These are phyloP conservation scores for Ornithorhynchus anatinus DNA, from an alignment of 2,113 vertebrate genomes.

Conservation along the genomic window DNA sequence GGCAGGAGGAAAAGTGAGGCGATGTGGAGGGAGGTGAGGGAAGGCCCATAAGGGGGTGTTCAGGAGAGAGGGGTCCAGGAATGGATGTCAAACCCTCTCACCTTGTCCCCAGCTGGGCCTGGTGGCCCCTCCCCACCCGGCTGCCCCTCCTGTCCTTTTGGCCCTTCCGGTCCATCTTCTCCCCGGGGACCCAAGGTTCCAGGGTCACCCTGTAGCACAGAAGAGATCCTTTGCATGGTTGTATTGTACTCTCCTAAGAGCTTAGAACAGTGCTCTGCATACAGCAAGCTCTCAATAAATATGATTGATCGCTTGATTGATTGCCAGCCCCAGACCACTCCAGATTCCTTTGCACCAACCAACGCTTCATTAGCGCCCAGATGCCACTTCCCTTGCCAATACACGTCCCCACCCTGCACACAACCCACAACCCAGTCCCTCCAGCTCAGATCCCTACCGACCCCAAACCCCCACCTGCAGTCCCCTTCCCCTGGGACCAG, in stretches of 20 bases:
- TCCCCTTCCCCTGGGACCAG: too few species aligned
- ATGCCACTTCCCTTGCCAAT: neutral
- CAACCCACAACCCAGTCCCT: neutral
- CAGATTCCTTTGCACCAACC: too few species aligned
- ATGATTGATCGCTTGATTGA: too few species aligned
- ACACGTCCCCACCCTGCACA: too few species aligned
- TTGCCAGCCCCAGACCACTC: too few species aligned
- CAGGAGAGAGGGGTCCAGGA: neutral
- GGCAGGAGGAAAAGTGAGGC: neutral
- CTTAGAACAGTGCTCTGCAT: too few species aligned
- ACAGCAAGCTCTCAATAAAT: too few species aligned
- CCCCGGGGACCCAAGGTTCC: slow-evolving; percentile 75
- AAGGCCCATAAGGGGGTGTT: too few species aligned
- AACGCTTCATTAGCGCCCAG: too few species aligned
- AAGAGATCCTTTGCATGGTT: neutral
- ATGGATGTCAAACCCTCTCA: slow-evolving; percentile 17
- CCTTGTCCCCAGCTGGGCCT: slow-evolving; percentile 87
- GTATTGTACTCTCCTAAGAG: too few species aligned
- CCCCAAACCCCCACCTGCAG: neutral
- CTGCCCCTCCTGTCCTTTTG: slow-evolving; percentile 82
- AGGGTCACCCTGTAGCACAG: slow-evolving; percentile 74
- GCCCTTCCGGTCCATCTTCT: slow-evolving; percentile 88
- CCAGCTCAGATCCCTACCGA: neutral
- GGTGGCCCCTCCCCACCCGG: slow-evolving; percentile 74
- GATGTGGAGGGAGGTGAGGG: too few species aligned